Evolutionary conservation across 2,797 vertebrate genomes (phyloP), one percentile per base, ranked within the genome.

Genomic region (Otus scops): DNA sequence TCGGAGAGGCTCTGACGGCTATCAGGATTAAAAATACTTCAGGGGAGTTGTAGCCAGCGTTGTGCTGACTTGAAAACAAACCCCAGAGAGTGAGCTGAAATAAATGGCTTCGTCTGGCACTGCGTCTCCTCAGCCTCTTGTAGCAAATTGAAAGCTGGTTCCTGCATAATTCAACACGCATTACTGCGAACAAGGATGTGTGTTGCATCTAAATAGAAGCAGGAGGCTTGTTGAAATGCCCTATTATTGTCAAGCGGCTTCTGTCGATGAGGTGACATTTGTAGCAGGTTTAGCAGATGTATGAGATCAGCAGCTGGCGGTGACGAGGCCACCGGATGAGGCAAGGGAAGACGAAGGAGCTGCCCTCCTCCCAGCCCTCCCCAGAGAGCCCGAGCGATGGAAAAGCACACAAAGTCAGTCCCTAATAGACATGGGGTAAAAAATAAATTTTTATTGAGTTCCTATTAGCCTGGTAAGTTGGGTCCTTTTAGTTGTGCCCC

Each of bases 41-140:
- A 43, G 85, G 88, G 92, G 88, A 91, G 77, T 75, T 57, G 92
- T 56, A 90, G 88, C 79, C 90, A 53, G 92, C 22, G 2, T 54
- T 89, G 88, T 64, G 85, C 88, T 92, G 93, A 88, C 86, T 95
- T n/a, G 93, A 85, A 94, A 95, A 96, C 93, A 96, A 96, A 92
- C 95, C 95, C 92, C 53, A 73, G 95, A 80, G 95, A 97, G 91
- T 1, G 48, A 93, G 89, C 93, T 76, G 83, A 79, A 97, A 96
- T 95, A 95, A 97, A 97, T 95, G 96, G 93, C 96, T 96, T 95
- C 75, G 81, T 96, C 96, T 97, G 94, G 94, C 93, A 34, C 69
- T 5, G 64, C 13, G 5, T 61, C 95, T 97, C 93, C 85, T 88
- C 94, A 76, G 91, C 93, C 95, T 95, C 94, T 88, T 9, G 67